Percentiles rank a stretch among this genome's conserved stretches.
These are phyloP conservation scores for Ochropleura leucogaster DNA, from an alignment of 2,888 invertebrate genomes.

Conservation along the genomic window DNA sequence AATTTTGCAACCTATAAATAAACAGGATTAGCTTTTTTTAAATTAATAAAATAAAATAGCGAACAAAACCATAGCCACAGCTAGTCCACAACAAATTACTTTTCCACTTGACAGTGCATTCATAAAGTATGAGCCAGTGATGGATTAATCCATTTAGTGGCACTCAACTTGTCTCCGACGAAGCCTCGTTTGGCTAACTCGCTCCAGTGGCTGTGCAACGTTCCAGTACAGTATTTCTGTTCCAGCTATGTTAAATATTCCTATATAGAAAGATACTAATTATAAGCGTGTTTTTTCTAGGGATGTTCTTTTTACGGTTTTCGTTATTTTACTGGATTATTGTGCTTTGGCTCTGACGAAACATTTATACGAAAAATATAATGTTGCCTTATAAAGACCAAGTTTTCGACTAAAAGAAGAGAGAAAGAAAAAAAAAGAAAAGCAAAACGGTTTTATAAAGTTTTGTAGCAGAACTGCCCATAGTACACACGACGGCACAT, in stretches of 20 bases:
- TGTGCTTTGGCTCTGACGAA: background rate
- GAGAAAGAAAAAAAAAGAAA: no score
- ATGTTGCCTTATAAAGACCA: no score
- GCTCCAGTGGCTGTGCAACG: conserved; percentile 21
- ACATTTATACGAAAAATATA: background rate
- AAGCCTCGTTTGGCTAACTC: conserved; percentile 34
- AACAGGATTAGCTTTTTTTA: background rate
- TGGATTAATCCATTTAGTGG: conserved; percentile 72
- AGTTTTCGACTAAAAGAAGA: no score
- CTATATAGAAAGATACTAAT: background rate
- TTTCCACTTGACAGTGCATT: conserved; percentile 63
- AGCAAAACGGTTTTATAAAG: no score
- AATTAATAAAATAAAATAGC: conserved; percentile 8
- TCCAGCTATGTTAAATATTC: background rate
- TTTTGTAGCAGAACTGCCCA: no score
- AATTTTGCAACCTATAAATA: background rate
- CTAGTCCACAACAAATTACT: conserved; percentile 39
- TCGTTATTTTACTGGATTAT: background rate
- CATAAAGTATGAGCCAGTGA: conserved; percentile 70
- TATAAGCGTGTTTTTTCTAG: background rate
- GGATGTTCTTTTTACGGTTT: background rate
- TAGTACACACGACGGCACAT: no score
- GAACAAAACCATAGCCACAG: background rate
- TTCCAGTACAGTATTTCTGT: conserved; percentile 14
- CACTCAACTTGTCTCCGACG: conserved; percentile 56